phyloP scores from a whole-genome alignment of 2,113 vertebrate genomes.

The Daubentonia madagascariensis region DNA sequence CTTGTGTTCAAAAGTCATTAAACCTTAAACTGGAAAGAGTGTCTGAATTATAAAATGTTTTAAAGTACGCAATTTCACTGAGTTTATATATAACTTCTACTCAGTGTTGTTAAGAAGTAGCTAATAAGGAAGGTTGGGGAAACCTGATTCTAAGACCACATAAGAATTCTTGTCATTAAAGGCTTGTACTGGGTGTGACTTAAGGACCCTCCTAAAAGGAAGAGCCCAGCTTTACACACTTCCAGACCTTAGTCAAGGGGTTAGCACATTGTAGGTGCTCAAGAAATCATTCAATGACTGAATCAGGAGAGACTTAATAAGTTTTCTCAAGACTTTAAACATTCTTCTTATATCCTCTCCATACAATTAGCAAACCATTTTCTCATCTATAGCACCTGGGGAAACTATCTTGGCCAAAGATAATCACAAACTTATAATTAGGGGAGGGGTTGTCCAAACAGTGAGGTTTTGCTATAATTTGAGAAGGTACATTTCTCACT shows the following conservation, averaged over 20 bases:
- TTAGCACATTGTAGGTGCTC: neutral
- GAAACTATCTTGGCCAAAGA: neutral
- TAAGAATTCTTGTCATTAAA: neutral
- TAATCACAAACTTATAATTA: neutral
- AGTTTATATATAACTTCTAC: neutral
- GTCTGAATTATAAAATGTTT: neutral
- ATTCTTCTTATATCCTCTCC: neutral
- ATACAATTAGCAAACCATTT: neutral
- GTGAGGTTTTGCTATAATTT: neutral
- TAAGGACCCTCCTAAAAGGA: neutral
- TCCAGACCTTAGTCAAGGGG: neutral
- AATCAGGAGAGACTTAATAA: neutral
- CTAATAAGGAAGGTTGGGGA: neutral
- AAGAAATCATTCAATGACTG: neutral
- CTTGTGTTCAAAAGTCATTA: neutral
- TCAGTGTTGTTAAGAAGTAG: neutral
- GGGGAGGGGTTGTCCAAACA: neutral
- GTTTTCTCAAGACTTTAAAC: neutral
- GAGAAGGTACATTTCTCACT: neutral
- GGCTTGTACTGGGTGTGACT: neutral
- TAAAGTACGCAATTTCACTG: neutral
- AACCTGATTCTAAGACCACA: neutral
- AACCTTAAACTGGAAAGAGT: neutral
- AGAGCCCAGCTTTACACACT: neutral
- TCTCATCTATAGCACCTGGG: neutral